Evolutionary conservation across 2,113 vertebrate species (phyloP), one percentile per base, ranked within the genome.

Genomic region (Indri indri): DNA sequence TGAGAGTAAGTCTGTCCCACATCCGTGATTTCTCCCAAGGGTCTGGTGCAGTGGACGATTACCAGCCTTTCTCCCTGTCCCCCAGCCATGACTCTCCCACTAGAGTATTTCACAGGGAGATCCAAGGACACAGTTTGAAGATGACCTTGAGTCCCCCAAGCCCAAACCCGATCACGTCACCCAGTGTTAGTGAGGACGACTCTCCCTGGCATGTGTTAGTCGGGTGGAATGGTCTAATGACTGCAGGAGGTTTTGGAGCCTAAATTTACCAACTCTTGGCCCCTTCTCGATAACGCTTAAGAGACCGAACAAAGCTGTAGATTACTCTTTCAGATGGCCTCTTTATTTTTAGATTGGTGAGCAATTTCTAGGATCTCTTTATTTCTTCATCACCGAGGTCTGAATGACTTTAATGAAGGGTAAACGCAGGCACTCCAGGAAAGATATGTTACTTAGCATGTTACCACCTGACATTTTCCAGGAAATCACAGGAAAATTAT

Each of bases 261-360:
- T 93, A 3, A 79, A 12, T 94, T 92, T 90, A 54, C 70, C 70
- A 22, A 3, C 32, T 40, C 65, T 12, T 0, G 1, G 65, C 18
- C 68, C n/a, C 59, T 47, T 57, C 37, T 8, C n/a, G 25, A 37
- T 90, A 86, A 40, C 25, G 18, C 34, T 45, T 52, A 37, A 18
- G 37, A n/a, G 61, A 70, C 87, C 11, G 5, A 82, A 90, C 93
- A 79, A 79, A 57, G 76, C 76, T n/a, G 2, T 54, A 92, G 94
- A 95, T 95, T n/a, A 27, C 63, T 17, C 85, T 87, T 74, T 84
- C 97, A 95, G 96, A 90, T 94, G 95, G 74, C 76, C n/a, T 70
- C 57, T 50, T 79, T 97, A 94, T 96, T 94, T 98, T 97, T 94
- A 96, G 90, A 42, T 45, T 1, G 6, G 71, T 66, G 80, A 88